These are phyloP conservation scores for Spinus olivaceus DNA, from an alignment of 2,797 vertebrate genomes.

Conservation along the genomic window DNA sequence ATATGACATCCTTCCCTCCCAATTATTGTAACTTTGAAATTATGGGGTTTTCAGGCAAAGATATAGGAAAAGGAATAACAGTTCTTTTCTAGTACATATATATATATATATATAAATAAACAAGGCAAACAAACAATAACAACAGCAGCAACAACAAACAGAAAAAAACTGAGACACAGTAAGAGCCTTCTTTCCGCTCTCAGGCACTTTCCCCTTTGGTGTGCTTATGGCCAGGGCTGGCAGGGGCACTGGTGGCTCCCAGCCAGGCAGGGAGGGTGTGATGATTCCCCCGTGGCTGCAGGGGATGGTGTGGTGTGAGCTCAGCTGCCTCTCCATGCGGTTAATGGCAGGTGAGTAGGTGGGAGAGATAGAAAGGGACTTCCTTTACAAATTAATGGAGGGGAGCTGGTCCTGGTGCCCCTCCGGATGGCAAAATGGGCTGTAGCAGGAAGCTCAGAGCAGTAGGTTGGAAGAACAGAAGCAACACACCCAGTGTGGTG, in stretches of 20 bases:
- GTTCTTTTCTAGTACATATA: not conserved
- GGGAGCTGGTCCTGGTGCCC: rapidly evolving
- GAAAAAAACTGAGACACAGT: not conserved
- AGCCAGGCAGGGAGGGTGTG: rapidly evolving
- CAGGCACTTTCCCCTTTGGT: not conserved
- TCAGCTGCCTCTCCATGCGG: not conserved
- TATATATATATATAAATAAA: no score
- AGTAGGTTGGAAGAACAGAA: not conserved
- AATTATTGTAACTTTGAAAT: not conserved
- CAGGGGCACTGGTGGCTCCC: not conserved
- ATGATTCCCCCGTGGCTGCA: not conserved
- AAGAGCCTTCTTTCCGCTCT: not conserved
- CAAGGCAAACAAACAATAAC: not conserved
- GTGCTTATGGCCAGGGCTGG: not conserved
- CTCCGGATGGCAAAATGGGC: not conserved
- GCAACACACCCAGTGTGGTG: no score
- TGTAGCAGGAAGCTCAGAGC: not conserved
- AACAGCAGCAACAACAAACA: not conserved
- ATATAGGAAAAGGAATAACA: no score
- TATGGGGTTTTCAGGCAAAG: not conserved
- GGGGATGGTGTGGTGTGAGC: not conserved
- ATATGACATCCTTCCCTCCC: rapidly evolving
- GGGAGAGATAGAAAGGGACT: not conserved
- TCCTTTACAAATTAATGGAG: no score
- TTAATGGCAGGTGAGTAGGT: no score